These are phyloP conservation scores for Triplophysa siluroides DNA, from an alignment of 2,113 vertebrate genomes.

Conservation along the genomic window DNA sequence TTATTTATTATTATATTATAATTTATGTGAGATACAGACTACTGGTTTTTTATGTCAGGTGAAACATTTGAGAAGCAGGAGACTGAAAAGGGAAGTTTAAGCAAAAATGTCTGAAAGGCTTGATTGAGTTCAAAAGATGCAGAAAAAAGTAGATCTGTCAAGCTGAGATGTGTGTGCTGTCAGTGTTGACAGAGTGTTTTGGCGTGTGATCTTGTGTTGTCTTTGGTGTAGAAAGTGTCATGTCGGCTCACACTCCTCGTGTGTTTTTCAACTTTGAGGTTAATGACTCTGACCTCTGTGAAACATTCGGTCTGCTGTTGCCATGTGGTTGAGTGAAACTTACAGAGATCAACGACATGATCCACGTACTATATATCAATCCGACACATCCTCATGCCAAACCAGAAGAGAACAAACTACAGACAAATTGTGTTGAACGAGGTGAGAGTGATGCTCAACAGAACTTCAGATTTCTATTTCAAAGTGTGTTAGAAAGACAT, in stretches of 20 bases:
- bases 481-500: background rate
- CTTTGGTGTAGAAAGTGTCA: constrained; percentile 56
- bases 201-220: constrained; percentile 61
- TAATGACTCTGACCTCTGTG: constrained; percentile 72
- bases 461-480: background rate
- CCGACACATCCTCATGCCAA: background rate
- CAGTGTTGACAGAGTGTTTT: constrained; percentile 64
- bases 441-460: background rate
- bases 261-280: constrained; percentile 66
- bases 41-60: no score
- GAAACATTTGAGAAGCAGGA: background rate
- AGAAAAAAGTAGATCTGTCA: background rate
- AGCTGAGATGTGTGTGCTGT: constrained; percentile 47
- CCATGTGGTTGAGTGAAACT: background rate
- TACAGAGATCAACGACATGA: constrained; percentile 10
- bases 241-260: constrained; percentile 56
- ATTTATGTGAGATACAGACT: no score
- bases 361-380: background rate
- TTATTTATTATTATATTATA: no score
- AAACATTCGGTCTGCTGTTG: constrained; percentile 14
- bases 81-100: no score
- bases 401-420: constrained; percentile 4
- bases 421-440: background rate
- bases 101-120: no score
- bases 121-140: background rate